Evolutionary conservation across 2,797 vertebrate genomes (phyloP).

Genomic region (Sus cebifrons): DNA sequence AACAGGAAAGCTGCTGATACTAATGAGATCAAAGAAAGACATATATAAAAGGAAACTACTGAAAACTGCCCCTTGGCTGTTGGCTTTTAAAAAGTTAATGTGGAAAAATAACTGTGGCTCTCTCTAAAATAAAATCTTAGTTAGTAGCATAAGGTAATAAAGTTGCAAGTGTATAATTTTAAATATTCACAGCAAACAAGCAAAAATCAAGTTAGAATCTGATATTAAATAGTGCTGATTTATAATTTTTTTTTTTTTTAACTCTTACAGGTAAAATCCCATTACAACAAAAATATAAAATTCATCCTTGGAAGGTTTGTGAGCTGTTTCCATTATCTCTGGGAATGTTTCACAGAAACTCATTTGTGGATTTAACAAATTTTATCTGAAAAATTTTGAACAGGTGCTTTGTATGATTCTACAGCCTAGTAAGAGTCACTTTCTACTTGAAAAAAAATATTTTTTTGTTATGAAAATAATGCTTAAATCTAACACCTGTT

Average conservation of each 20-base stretch:
- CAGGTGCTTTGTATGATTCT: background rate
- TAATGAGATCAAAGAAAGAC: background rate
- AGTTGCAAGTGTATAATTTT: slow-evolving; percentile 67
- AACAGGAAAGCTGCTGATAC: background rate
- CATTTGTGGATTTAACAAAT: slow-evolving; percentile 35
- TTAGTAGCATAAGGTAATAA: slow-evolving; percentile 77
- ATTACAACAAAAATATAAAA: slow-evolving; percentile 81
- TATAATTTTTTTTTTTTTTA: slow-evolving; percentile 20
- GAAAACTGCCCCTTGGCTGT: background rate
- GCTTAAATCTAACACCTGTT: background rate
- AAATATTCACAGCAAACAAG: slow-evolving; percentile 88
- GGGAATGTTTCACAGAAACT: background rate
- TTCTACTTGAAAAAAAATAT: background rate
- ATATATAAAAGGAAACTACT: background rate
- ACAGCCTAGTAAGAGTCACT: background rate
- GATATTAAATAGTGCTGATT: slow-evolving; percentile 69
- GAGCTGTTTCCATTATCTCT: background rate
- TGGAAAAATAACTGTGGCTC: background rate
- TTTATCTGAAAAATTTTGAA: slow-evolving; percentile 11
- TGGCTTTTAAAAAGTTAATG: slow-evolving; percentile 63
- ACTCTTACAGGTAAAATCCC: slow-evolving; percentile 85
- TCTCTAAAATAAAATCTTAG: slow-evolving; percentile 48
- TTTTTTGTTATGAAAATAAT: slow-evolving; percentile 26
- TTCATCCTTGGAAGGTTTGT: background rate
- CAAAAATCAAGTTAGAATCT: slow-evolving; percentile 85